Evolutionary conservation across 2,797 vertebrate genomes (phyloP).

Genomic region (Sebastolobus alascanus): DNA sequence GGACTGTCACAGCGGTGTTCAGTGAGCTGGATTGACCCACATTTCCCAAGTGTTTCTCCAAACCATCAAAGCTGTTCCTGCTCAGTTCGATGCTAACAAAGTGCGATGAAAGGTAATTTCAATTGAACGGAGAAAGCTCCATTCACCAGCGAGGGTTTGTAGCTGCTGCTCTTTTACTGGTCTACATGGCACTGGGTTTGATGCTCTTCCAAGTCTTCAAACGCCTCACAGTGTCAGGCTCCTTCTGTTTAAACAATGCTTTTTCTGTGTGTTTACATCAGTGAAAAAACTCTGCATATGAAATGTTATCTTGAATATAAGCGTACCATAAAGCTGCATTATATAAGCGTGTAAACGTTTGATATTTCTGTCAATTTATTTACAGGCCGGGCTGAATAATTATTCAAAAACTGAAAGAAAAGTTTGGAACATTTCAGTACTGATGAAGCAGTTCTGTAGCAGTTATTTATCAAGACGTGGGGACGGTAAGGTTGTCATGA

Average conservation of each 20-base stretch:
- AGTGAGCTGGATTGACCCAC: slow-evolving; percentile 65
- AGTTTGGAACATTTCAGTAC: slow-evolving; percentile 21
- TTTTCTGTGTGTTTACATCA: slow-evolving; percentile 48
- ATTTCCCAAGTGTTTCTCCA: slow-evolving; percentile 60
- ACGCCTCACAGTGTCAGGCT: not conserved
- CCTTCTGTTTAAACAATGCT: slow-evolving; percentile 18
- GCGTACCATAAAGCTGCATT: not conserved
- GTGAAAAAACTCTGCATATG: slow-evolving; percentile 15
- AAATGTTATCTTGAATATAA: slow-evolving; percentile 29
- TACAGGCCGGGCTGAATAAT: slow-evolving; percentile 30
- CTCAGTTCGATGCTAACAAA: slow-evolving; percentile 32
- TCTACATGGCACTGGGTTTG: slow-evolving; percentile 10
- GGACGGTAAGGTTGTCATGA: slow-evolving; percentile 63
- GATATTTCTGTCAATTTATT: slow-evolving; percentile 43
- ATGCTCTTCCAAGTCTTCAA: slow-evolving; percentile 16
- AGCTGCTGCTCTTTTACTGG: slow-evolving; percentile 20
- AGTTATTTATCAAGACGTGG: slow-evolving; percentile 59
- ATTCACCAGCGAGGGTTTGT: slow-evolving; percentile 16
- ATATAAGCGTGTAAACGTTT: slow-evolving; percentile 31
- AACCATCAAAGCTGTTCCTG: slow-evolving; percentile 58
- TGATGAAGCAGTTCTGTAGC: slow-evolving; percentile 35
- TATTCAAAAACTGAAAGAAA: slow-evolving; percentile 31
- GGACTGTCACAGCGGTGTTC: slow-evolving; percentile 59
- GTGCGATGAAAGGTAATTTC: slow-evolving; percentile 53
- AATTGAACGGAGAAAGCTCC: slow-evolving; percentile 39